phyloP scores from a whole-genome alignment of 2,797 vertebrate genomes.

The Tangara arthus region DNA sequence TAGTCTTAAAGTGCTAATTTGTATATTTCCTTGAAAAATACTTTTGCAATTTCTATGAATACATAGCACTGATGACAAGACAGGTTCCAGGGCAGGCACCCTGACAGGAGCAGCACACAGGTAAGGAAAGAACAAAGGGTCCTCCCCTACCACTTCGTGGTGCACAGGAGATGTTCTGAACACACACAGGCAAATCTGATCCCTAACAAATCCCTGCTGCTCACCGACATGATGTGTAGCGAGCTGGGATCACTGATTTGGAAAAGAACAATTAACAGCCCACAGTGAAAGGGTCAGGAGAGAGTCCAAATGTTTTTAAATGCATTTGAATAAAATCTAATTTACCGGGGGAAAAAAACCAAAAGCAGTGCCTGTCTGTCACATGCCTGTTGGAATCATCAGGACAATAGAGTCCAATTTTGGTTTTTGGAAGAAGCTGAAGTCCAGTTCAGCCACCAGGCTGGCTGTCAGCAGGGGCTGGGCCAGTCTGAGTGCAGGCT shows the following conservation, averaged over 20 bases:
- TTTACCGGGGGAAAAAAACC: background rate
- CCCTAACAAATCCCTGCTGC: background rate
- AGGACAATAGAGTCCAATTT: rapidly evolving
- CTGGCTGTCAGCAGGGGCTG: background rate
- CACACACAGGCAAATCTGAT: background rate
- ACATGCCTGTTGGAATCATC: background rate
- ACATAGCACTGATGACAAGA: background rate
- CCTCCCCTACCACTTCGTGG: background rate
- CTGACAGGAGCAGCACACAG: background rate
- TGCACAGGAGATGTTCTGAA: background rate
- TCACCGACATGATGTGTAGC: background rate
- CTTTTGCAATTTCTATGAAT: background rate
- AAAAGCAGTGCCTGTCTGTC: background rate
- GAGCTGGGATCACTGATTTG: background rate
- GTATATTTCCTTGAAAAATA: background rate
- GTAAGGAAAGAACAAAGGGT: background rate
- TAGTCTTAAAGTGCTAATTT: background rate
- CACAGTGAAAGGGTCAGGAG: background rate
- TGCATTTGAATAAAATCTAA: background rate
- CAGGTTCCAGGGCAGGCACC: background rate
- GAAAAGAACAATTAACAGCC: background rate
- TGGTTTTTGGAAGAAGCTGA: background rate
- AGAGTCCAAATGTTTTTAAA: background rate
- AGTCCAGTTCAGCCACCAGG: background rate
- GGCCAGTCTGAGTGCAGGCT: background rate